These are phyloP conservation scores for Danio choprae DNA, from an alignment of 2,797 vertebrate genomes.

Conservation along the genomic window DNA sequence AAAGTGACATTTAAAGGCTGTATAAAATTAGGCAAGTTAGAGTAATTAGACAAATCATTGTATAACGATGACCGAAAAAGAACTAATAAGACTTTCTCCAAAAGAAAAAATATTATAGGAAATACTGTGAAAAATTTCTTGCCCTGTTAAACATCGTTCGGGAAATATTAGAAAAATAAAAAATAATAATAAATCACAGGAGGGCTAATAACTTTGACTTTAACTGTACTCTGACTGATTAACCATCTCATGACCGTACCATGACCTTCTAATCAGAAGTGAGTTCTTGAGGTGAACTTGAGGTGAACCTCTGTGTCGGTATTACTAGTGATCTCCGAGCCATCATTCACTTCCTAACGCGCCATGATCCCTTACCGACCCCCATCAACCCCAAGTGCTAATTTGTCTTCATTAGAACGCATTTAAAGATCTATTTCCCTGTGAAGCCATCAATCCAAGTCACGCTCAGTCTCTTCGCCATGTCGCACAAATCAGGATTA, in stretches of 20 bases:
- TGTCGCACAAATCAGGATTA: slow-evolving; percentile 56
- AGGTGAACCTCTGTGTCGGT: slow-evolving; percentile 19
- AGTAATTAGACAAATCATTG: too few species aligned
- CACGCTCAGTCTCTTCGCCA: slow-evolving; percentile 23
- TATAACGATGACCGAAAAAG: too few species aligned
- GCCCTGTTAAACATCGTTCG: too few species aligned
- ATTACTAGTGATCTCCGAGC: slow-evolving; percentile 18
- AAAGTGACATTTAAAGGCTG: too few species aligned
- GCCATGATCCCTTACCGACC: slow-evolving; percentile 33
- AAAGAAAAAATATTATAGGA: too few species aligned
- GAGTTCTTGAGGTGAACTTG: not conserved
- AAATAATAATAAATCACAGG: too few species aligned
- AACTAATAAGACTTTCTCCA: too few species aligned
- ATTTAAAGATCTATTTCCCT: slow-evolving; percentile 46
- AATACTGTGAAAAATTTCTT: too few species aligned
- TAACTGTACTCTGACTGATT: not conserved
- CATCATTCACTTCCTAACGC: slow-evolving; percentile 54
- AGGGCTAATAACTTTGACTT: too few species aligned
- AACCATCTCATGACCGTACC: not conserved
- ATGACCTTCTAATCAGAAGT: slow-evolving; percentile 8
- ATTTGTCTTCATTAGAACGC: slow-evolving; percentile 63
- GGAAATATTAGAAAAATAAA: too few species aligned
- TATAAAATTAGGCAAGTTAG: too few species aligned
- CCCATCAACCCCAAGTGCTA: slow-evolving; percentile 47
- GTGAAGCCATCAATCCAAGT: slow-evolving; percentile 50